A percentile compares a stretch with the other conserved stretches of the same genome.
These are phyloP conservation scores for Oceanites oceanicus DNA, from an alignment of 2,113 vertebrate species.

Conservation along the genomic window DNA sequence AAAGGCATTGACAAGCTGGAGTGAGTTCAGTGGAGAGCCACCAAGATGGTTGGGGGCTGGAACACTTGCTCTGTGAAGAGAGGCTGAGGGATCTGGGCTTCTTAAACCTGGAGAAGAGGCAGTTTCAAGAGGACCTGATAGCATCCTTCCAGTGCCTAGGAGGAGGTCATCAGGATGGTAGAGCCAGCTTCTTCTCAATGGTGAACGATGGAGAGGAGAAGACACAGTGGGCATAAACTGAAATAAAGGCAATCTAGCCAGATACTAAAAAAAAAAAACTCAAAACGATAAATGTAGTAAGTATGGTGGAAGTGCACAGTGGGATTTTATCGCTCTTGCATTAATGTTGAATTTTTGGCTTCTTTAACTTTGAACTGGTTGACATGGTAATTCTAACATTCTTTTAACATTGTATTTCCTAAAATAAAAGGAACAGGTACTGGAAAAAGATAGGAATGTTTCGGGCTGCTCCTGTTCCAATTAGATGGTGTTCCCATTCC, in stretches of 20 bases:
- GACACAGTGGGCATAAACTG: background rate
- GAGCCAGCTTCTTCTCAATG: background rate
- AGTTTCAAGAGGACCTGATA: background rate
- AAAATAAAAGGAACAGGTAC: background rate
- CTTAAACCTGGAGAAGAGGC: background rate
- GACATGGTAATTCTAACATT: background rate
- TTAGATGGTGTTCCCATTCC: background rate
- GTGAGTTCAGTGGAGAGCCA: background rate
- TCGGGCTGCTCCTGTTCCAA: background rate
- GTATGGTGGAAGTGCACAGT: background rate
- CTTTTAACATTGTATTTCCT: background rate
- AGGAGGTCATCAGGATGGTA: background rate
- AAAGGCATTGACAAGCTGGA: background rate
- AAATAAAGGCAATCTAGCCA: background rate
- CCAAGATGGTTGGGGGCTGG: background rate
- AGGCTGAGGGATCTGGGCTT: background rate
- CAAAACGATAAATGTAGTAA: background rate
- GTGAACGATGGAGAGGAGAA: background rate
- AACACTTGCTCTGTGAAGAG: background rate
- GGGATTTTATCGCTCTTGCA: background rate
- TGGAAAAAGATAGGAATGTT: background rate
- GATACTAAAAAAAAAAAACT: background rate
- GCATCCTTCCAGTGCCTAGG: background rate
- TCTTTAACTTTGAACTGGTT: background rate
- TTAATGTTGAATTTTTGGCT: background rate